A percentile compares a stretch with the other conserved stretches of the same genome.
Evolutionary conservation across 2,797 vertebrate genomes (phyloP).

Genomic region (Hybognathus amarus): DNA sequence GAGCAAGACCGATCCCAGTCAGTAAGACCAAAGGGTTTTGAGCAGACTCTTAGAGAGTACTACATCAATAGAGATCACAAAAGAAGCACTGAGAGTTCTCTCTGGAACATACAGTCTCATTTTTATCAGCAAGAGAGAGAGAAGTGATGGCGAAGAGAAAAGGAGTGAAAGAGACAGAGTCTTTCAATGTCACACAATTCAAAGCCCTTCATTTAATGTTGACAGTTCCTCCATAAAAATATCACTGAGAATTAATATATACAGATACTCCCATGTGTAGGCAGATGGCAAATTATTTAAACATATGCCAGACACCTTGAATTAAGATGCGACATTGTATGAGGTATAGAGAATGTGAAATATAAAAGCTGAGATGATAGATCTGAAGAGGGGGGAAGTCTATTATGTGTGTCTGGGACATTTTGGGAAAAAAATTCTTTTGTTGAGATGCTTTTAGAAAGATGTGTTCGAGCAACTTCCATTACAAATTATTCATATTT

Average conservation of each 20-base stretch:
- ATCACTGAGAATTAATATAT: constrained; percentile 5
- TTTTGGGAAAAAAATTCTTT: background rate
- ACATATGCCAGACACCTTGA: background rate
- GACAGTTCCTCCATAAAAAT: background rate
- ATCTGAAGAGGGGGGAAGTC: background rate
- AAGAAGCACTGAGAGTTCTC: constrained; percentile 32
- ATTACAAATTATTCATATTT: background rate
- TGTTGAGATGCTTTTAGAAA: constrained; percentile 7
- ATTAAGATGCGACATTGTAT: background rate
- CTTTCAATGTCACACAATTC: background rate
- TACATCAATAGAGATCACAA: constrained; percentile 38
- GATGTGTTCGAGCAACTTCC: background rate
- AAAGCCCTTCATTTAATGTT: constrained; percentile 3
- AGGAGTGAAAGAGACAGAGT: background rate
- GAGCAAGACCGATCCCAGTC: background rate
- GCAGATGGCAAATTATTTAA: constrained; percentile 12
- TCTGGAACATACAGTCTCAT: constrained; percentile 40
- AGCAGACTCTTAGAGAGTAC: constrained; percentile 40
- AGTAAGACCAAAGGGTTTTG: constrained; percentile 5
- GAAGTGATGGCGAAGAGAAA: background rate
- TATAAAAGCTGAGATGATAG: background rate
- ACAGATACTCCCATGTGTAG: constrained; percentile 1
- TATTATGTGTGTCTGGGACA: constrained; percentile 4
- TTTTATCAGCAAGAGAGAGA: constrained; percentile 28
- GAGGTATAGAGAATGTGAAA: background rate